Evolutionary conservation across 2,113 vertebrate genomes (phyloP).

Genomic region (Lagopus leucura): DNA sequence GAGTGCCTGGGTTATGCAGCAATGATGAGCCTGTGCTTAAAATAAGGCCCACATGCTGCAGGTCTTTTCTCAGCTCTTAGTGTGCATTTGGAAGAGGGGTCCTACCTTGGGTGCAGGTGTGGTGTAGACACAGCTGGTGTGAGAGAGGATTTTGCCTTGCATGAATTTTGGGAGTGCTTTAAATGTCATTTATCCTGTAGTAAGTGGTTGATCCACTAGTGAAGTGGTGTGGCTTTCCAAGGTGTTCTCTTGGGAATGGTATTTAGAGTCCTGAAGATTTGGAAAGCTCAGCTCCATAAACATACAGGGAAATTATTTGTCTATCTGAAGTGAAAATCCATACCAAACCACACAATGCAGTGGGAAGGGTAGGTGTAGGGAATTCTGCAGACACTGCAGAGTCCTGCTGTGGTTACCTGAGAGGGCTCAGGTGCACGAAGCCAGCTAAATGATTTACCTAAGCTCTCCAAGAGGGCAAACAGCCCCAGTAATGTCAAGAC

Average conservation of each 20-base stretch:
- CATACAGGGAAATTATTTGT: not conserved
- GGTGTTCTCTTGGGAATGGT: not conserved
- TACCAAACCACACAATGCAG: not conserved
- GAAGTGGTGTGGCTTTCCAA: not conserved
- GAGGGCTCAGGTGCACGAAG: not conserved
- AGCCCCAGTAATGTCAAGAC: not conserved
- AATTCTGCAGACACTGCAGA: not conserved
- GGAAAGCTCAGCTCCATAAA: not conserved
- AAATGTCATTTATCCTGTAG: not conserved
- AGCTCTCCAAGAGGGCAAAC: not conserved
- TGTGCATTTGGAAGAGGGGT: not conserved
- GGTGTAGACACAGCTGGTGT: not conserved
- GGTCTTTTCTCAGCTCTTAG: not conserved
- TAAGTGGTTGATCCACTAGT: not conserved
- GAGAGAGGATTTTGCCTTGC: not conserved
- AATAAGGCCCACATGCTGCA: not conserved
- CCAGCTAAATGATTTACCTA: not conserved
- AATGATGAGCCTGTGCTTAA: not conserved
- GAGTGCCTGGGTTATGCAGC: not conserved
- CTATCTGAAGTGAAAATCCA: not conserved
- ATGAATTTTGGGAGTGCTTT: not conserved
- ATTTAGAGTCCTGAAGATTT: not conserved
- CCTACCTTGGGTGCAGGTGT: not conserved
- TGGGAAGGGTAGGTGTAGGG: too few species aligned
- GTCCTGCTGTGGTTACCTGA: not conserved